Conservation (phyloP, 2,797 vertebrate genomes). For the Pipistrellus pygmaeus region DNA sequence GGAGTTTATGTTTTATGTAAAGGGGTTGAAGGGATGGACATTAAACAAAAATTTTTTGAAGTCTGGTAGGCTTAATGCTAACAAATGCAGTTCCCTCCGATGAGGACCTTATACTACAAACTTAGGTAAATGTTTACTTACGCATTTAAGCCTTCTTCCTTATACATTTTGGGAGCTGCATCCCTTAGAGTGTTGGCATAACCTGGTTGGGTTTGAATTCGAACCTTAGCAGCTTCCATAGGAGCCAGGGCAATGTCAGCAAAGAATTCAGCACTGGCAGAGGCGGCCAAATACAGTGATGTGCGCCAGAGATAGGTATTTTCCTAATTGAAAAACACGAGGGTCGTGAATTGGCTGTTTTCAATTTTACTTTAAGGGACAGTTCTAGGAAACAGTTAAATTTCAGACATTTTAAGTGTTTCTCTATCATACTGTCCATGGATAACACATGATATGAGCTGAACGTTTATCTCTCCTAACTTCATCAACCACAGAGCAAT, state of each 20-base stretch:
- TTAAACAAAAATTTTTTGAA: not conserved
- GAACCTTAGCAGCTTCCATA: slow-evolving; percentile 98
- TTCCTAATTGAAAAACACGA: slow-evolving; percentile 89
- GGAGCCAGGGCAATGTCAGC: slow-evolving; percentile 98
- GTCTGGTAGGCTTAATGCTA: not conserved
- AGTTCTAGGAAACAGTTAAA: not conserved
- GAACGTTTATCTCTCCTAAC: not conserved
- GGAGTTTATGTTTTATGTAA: not conserved
- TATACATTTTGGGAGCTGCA: slow-evolving; percentile 95
- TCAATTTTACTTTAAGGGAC: not conserved
- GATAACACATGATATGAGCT: not conserved
- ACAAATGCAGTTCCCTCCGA: not conserved
- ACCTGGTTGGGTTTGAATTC: slow-evolving; percentile 98
- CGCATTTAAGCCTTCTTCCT: slow-evolving; percentile 96
- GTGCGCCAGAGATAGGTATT: slow-evolving; percentile 98
- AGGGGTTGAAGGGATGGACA: not conserved
- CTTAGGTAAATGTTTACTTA: slow-evolving; percentile 87
- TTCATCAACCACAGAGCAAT: not conserved
- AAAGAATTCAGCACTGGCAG: slow-evolving; percentile 98
- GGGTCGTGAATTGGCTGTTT: not conserved
- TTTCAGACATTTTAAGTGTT: slow-evolving; percentile 30
- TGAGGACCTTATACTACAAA: not conserved
- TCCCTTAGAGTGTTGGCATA: slow-evolving; percentile 96
- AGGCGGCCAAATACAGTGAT: slow-evolving; percentile 96
- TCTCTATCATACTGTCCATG: not conserved